Evolutionary conservation across 2,113 vertebrate genomes (phyloP), one percentile per base, ranked within the genome.

Genomic region (Struthio camelus): DNA sequence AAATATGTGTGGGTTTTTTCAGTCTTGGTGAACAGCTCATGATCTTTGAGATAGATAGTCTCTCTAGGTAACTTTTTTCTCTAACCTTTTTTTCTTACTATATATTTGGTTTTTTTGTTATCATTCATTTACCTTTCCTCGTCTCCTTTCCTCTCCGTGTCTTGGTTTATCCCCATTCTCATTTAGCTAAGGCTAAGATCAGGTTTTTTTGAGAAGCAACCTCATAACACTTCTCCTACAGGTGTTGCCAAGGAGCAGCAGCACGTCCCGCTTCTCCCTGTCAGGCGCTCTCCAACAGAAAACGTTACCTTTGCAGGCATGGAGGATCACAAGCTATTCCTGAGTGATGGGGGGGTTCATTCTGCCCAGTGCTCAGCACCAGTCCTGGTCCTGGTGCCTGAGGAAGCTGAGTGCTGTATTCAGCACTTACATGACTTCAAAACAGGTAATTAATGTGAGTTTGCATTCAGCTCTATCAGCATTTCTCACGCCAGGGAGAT

Each of bases 191-290:
- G 73, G 50, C 50, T 73, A 65, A 84, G 88, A 87, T 58, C 42
- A 54, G 64, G 17, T 7, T 2, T 66, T 93, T 89, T 75, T 51
- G 85, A 53, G 65, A 38, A 85, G 79, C 80, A 17, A 25, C 44
- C 76, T 87, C 58, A 7, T 70, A 59, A 79, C 90, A 70, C 59
- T 36, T 87, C 78, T 89, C 81, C 85, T 89, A 67, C 78, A 44
- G 48, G 69, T 62, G 85, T 90, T 91, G 92, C 84, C 51, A 56
- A 4, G 69, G 94, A 84, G 90, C 90, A 91, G 87, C 87, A 76
- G 42, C 4, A 13, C 12, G 65, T 61, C 65, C 73, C n/a, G 69
- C 34, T 0, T 30, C 81, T 77, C 87, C 71, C 46, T 75, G 66
- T 53, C 82, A 87, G 64, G 28, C 69, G 5, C 51, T 89, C 62